These are phyloP conservation scores for Ictalurus furcatus DNA, from an alignment of 2,113 vertebrate species.

Conservation along the genomic window DNA sequence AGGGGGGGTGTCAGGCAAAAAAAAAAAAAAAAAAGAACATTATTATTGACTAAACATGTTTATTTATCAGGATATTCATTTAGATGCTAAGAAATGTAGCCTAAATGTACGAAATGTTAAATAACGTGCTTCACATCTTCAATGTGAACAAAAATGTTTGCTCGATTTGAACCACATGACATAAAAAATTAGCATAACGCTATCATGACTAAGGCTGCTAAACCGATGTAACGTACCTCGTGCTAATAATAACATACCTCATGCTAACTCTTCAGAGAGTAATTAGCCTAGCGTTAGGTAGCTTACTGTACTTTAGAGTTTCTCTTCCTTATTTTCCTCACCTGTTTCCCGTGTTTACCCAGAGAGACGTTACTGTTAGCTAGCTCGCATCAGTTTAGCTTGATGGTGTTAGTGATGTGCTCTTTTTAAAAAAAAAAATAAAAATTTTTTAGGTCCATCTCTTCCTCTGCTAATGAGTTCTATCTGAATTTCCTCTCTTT, in stretches of 20 bases:
- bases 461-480: not conserved
- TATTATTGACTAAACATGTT: not conserved
- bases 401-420: too few species aligned
- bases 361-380: not conserved
- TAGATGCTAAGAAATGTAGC: not conserved
- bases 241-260: not conserved
- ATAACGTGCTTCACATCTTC: not conserved
- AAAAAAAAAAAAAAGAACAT: not conserved
- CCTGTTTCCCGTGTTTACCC: not conserved
- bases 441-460: not conserved
- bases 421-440: too few species aligned
- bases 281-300: not conserved
- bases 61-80: not conserved
- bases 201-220: not conserved
- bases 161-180: not conserved
- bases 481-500: not conserved
- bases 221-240: not conserved
- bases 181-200: too few species aligned
- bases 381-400: not conserved
- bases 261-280: not conserved
- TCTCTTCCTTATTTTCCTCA: not conserved
- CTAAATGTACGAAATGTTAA: not conserved
- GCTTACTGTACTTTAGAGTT: not conserved
- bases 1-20: too few species aligned
- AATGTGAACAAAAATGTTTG: not conserved